Evolutionary conservation across 2,797 vertebrate genomes (phyloP), one percentile per base, ranked within the genome.

Genomic region (Allobates femoralis): DNA sequence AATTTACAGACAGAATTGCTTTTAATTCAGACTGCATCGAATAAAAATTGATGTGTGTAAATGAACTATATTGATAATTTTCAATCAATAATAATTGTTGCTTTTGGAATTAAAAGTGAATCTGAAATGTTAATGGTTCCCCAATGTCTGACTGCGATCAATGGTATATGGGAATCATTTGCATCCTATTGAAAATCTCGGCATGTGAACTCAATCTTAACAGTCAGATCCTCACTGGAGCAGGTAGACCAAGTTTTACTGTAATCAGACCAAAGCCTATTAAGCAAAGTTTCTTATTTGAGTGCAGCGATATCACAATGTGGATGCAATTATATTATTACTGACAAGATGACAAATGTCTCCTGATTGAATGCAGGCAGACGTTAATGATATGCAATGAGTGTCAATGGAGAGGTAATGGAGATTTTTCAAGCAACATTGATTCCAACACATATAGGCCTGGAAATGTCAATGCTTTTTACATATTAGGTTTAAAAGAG

Each of bases 361-460:
- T 77, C n/a, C 60, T 50, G 18, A 50, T 66, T n/a, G 58, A 30
- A 16, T 51, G 73, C 77, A 84, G 77, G 67, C 83, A 84, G 74
- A 23, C 46, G 30, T 84, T 75, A 83, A 83, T 83, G 55, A 84
- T 84, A 77, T 84, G 37, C 73, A 62, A 84, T 84, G 0, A 5
- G 3, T n/a, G 34, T 46, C 81, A 87, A 1, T 67, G 88, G 53
- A 46, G 81, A 83, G 76, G 32, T 30, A 89, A 51, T 16, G 46
- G 37, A 18, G 0, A 16, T 84, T 89, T 89, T 75, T 84, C 84
- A 41, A 26, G 58, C 37, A 55, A 84, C 86, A 90, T 88, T 91
- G 60, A 60, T 91, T 92, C 91, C 85, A 62, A 88, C 90, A 91
- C 88, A 79, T 87, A 79, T 79, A 85, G 85, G 88, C 89, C 91